Evolutionary conservation across 2,888 invertebrate genomes (phyloP), one percentile per base, ranked within the genome.

Genomic region (Andrena fulva): DNA sequence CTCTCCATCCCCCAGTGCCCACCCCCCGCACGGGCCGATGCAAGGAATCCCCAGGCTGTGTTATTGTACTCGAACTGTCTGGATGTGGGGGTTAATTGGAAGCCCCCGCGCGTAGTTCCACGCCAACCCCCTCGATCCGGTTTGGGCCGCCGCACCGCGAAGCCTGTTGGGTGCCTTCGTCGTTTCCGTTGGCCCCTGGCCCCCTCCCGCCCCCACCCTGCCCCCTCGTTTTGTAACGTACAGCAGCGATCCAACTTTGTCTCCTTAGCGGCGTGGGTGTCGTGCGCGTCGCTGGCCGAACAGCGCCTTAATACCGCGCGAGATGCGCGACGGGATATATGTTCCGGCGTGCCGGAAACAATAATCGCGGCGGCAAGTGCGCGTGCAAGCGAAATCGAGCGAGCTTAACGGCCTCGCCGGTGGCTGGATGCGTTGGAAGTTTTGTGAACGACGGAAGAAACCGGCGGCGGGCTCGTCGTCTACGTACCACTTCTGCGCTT

Each of bases 61-160:
- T 90, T 90, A 89, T 90, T 89, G 89, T 89, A 86, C 85, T 88
- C 78, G 85, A 87, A 89, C 82, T 87, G 87, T 84, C 85, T 87
- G 85, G 89, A 89, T 85, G 87, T 84, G 87, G 87, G 85, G 87
- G 90, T 91, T 91, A 91, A 91, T 91, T 91, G 90, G 89, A 90
- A 90, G 90, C 90, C 85, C 87, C 77, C 75, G 83, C 82, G 85
- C 85, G 84, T 84, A 90, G 87, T 85, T 87, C 79, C 76, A 77
- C 87, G 74, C 75, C 86, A 82, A 80, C 81, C 82, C 75, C 75
- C 54, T 50, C 77, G 81, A 84, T 84, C 67, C 77, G 80, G 80
- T 83, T 42, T 72, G 74, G 84, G 78, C 71, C 76, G 54, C 48
- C 69, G 73, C 82, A 59, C 62, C 24, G 60, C 62, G 76, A 72